phyloP scores from a whole-genome alignment of 53 echinoderm and acorn worm genomes.

The Hippasteria phrygiana region DNA sequence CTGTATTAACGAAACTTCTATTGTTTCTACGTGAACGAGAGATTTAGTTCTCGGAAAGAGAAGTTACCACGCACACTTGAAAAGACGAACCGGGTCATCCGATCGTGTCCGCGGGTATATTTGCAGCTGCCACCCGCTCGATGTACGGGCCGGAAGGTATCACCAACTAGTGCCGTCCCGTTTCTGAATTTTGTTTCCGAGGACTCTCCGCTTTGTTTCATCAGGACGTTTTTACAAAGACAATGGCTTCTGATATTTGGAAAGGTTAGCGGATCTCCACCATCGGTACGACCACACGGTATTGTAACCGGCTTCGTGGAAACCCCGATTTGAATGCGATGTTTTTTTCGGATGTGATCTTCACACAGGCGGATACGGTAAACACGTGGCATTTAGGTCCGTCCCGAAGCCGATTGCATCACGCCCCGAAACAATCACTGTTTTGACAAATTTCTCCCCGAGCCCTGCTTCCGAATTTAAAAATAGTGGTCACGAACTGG shows the following conservation, averaged over 20 bases:
- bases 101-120: too few species aligned
- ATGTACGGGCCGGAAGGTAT: neutral
- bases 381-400: slow-evolving; percentile 50
- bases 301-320: slow-evolving; percentile 6
- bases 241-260: neutral
- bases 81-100: too few species aligned
- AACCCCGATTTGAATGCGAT: slow-evolving; percentile 2
- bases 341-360: slow-evolving; percentile 42
- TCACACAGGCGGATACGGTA: neutral
- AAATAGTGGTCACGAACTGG: slow-evolving; percentile 22
- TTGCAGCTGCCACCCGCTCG: too few species aligned
- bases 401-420: neutral
- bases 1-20: too few species aligned
- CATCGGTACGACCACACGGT: neutral
- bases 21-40: too few species aligned
- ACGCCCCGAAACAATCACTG: slow-evolving; percentile 41
- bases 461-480: slow-evolving; percentile 35
- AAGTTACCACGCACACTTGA: too few species aligned
- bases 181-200: neutral
- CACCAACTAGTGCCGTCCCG: neutral
- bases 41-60: too few species aligned
- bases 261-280: neutral
- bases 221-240: neutral
- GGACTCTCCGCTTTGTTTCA: neutral
- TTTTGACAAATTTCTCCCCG: slow-evolving; percentile 28